A percentile compares a stretch with the other conserved stretches of the same genome.
These are phyloP conservation scores for Talpa occidentalis DNA, from an alignment of 2,113 vertebrate species.

Conservation along the genomic window DNA sequence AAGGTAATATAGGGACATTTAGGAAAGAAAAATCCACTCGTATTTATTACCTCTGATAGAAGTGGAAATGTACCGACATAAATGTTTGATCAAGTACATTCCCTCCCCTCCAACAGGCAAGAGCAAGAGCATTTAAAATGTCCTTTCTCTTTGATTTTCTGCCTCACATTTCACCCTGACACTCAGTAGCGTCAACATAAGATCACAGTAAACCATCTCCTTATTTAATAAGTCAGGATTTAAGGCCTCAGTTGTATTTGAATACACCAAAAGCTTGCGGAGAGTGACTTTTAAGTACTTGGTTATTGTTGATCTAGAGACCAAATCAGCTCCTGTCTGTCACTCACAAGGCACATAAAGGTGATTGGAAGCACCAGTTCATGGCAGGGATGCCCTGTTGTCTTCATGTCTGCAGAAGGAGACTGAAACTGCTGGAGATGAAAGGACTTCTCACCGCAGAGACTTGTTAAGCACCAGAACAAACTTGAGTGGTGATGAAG, in stretches of 20 bases:
- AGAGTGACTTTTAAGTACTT: slow-evolving; percentile 45
- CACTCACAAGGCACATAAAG: not conserved
- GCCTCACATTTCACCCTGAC: slow-evolving; percentile 60
- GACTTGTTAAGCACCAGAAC: not conserved
- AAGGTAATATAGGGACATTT: slow-evolving; percentile 41
- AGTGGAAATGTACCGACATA: slow-evolving; percentile 25
- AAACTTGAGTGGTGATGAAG: not conserved
- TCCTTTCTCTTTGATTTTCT: slow-evolving; percentile 61
- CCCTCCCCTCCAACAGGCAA: slow-evolving; percentile 4
- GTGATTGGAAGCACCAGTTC: not conserved
- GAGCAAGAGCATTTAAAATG: slow-evolving; percentile 29
- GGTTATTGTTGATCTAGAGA: slow-evolving; percentile 34
- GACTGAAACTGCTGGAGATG: not conserved
- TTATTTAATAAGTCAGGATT: slow-evolving; percentile 65
- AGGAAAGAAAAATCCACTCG: not conserved
- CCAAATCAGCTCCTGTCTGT: slow-evolving; percentile 37
- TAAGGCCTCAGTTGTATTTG: slow-evolving; percentile 2
- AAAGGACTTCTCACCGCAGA: slow-evolving; percentile 44
- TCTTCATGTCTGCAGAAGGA: slow-evolving; percentile 42
- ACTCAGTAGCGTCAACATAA: not conserved
- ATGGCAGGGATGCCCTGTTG: not conserved
- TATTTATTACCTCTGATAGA: slow-evolving; percentile 46
- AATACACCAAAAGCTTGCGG: slow-evolving; percentile 48
- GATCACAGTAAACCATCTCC: slow-evolving; percentile 56
- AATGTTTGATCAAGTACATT: slow-evolving; percentile 60